These are phyloP conservation scores for Phymanthus crucifer DNA, from an alignment of 92 coral and sea anemone genomes.

Conservation along the genomic window DNA sequence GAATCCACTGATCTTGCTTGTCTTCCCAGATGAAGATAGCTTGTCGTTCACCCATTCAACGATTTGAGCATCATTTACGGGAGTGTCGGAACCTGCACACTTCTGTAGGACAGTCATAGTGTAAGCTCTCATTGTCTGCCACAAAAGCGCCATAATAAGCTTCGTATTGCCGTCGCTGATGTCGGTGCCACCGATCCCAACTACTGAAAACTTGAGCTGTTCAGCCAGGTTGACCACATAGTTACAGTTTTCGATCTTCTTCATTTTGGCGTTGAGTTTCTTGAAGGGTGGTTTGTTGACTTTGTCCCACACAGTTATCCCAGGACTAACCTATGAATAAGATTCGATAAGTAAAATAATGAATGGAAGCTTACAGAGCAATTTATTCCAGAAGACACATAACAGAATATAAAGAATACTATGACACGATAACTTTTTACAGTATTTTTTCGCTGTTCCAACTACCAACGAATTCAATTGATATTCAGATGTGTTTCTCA, in stretches of 20 bases:
- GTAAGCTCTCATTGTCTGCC: slow-evolving; percentile 97
- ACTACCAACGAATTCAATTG: no score
- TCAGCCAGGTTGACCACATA: slow-evolving; percentile 78
- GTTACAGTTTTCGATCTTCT: slow-evolving; percentile 93
- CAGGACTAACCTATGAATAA: slow-evolving; percentile 62
- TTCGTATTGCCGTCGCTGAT: slow-evolving; percentile 75
- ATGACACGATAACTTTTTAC: no score
- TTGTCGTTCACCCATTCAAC: slow-evolving; percentile 88
- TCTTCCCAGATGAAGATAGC: slow-evolving; percentile 59
- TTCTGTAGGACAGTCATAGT: slow-evolving; percentile 83
- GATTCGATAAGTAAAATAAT: neutral
- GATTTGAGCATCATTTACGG: slow-evolving; percentile 81
- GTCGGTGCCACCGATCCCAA: slow-evolving; percentile 95
- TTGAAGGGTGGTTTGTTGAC: slow-evolving; percentile 90
- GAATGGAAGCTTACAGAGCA: no score
- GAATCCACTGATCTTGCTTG: slow-evolving; percentile 62
- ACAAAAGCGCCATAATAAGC: slow-evolving; percentile 77
- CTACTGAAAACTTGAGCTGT: slow-evolving; percentile 84
- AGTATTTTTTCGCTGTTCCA: no score
- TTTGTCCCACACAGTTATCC: slow-evolving; percentile 82
- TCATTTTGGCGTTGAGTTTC: slow-evolving; percentile 88
- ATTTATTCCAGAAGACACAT: neutral
- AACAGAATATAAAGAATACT: no score
- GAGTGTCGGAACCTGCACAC: slow-evolving; percentile 80
- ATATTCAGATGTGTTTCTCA: no score